These are phyloP conservation scores for Plodia interpunctella DNA, from an alignment of 1,140 invertebrate species.

Conservation along the genomic window DNA sequence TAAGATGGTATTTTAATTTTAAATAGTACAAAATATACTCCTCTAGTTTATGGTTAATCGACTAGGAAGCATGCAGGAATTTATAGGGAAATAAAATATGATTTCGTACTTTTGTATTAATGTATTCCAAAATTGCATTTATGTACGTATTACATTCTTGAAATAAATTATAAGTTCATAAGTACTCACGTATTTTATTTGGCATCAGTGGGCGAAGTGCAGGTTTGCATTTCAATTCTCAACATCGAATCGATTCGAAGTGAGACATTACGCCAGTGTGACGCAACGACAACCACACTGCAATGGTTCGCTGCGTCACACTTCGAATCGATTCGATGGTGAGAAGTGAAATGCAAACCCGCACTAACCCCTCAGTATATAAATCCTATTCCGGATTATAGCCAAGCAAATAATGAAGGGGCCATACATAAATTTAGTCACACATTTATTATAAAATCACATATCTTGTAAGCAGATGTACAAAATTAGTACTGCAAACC, in stretches of 20 bases:
- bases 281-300: too few species aligned
- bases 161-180: slow-evolving; percentile 23
- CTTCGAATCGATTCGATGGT: too few species aligned
- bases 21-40: slow-evolving; percentile 39
- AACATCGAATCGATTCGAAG: too few species aligned
- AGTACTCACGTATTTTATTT: slow-evolving; percentile 16
- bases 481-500: not conserved
- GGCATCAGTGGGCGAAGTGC: too few species aligned
- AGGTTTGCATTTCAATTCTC: too few species aligned
- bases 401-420: too few species aligned
- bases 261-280: too few species aligned
- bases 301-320: too few species aligned
- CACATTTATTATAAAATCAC: not conserved
- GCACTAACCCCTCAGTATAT: too few species aligned
- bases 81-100: slow-evolving; percentile 15
- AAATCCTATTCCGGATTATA: not conserved
- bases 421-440: slow-evolving; percentile 6
- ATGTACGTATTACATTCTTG: slow-evolving; percentile 25
- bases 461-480: not conserved
- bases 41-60: slow-evolving; percentile 21
- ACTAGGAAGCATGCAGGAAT: slow-evolving; percentile 15
- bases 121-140: slow-evolving; percentile 46
- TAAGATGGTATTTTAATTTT: slow-evolving; percentile 25
- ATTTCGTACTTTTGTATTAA: slow-evolving; percentile 42
- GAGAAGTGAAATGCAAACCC: too few species aligned